These are phyloP conservation scores for Protomyctophum bolini DNA, from an alignment of 2,113 vertebrate genomes.

Conservation along the genomic window DNA sequence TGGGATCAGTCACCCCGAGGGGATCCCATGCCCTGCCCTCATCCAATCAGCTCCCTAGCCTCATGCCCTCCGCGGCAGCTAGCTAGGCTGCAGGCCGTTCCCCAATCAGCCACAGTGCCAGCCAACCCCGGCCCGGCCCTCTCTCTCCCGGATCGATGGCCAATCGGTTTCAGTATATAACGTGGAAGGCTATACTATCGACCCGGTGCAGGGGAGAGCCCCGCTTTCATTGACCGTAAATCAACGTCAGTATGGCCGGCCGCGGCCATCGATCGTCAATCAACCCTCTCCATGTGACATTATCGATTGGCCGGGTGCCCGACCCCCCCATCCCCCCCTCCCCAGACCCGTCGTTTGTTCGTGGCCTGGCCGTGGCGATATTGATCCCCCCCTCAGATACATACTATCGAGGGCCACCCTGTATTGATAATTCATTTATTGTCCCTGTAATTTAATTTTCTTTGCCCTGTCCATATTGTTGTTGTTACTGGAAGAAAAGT, in stretches of 20 bases:
- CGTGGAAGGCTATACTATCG: constrained; percentile 38
- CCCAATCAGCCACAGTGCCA: constrained; percentile 63
- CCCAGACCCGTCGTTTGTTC: constrained; percentile 35
- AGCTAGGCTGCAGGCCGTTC: constrained; percentile 51
- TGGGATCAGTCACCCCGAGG: constrained; percentile 35
- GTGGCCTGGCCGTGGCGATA: constrained; percentile 50
- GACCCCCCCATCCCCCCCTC: not conserved
- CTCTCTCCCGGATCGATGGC: constrained; percentile 62
- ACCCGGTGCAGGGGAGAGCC: constrained; percentile 48
- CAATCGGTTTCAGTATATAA: constrained; percentile 73
- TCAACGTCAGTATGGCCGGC: constrained; percentile 70
- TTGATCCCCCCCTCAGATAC: constrained; percentile 66
- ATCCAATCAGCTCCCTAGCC: constrained; percentile 33
- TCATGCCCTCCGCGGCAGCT: constrained; percentile 41
- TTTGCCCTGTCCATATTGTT: constrained; percentile 65
- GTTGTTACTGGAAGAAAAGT: constrained; percentile 67
- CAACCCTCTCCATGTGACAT: constrained; percentile 65
- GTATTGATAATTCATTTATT: constrained; percentile 78
- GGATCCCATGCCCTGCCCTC: constrained; percentile 38
- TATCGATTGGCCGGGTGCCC: constrained; percentile 58
- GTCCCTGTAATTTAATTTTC: constrained; percentile 77
- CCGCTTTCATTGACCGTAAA: constrained; percentile 70
- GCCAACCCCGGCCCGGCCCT: no score
- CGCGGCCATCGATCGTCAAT: constrained; percentile 71
- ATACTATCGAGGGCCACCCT: constrained; percentile 69